Conservation (phyloP, 53 echinoderm and acorn worm genomes). For the Actinopyga echinites region DNA sequence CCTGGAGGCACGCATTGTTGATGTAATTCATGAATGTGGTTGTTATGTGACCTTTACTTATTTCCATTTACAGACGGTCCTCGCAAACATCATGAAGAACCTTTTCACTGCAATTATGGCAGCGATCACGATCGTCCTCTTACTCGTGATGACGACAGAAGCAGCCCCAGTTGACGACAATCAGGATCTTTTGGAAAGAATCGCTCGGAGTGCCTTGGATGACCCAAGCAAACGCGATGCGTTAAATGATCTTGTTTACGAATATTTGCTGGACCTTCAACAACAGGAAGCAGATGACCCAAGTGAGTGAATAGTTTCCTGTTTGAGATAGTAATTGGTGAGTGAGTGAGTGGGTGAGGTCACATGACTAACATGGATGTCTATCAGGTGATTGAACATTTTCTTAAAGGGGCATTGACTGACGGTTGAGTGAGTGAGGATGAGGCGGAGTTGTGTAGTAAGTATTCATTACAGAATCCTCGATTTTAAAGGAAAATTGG, state of each 20-base stretch:
- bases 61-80: neutral
- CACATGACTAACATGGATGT: no score
- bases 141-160: neutral
- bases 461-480: no score
- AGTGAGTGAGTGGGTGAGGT: no score
- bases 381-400: no score
- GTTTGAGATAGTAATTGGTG: no score
- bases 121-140: slow-evolving; percentile 1
- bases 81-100: slow-evolving; percentile 13
- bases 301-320: neutral
- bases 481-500: no score
- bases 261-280: slow-evolving; percentile 5
- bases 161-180: slow-evolving; percentile 11
- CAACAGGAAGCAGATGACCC: neutral
- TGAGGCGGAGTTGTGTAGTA: no score
- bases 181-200: slow-evolving; percentile 6
- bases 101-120: neutral
- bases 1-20: no score
- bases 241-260: neutral
- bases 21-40: no score
- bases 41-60: neutral
- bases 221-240: neutral
- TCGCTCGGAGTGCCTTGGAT: slow-evolving; percentile 19
- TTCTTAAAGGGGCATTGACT: no score
- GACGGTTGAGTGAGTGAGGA: no score